Base-by-base conservation (phyloP, 2,113 vertebrate genomes). In the Tragelaphus scriptus region DNA sequence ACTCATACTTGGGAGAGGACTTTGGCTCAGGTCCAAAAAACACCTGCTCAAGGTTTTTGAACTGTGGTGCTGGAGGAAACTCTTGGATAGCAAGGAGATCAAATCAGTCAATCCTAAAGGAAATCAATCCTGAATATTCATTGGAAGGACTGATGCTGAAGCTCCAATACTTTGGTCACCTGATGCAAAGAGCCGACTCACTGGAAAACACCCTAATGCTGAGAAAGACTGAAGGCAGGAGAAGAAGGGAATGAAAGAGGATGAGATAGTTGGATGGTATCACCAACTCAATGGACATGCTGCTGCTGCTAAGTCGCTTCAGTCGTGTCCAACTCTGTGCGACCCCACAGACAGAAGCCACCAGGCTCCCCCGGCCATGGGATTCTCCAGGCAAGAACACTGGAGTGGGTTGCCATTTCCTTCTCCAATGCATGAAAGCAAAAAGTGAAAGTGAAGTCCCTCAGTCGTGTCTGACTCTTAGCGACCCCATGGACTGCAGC, bases 311-410 rank as follows among this genome's bases (percentile, higher is more conserved):
- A 68, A 68, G 65, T 68, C 0, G 0, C 8, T n/a, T 68, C 65
- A 36, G 65, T 68, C 2, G 4, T 68, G n/a, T 68, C 65, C 1
- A 0, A 68, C 65, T 71, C n/a, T 36, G 17, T 71, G 65, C 1
- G 0, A 71, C n/a, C n/a, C 65, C n/a, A 71, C 21, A 68, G 32
- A 68, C 4, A 9, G 65, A 10, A 68, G 65, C 17, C 17, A 68
- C 8, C 65, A 21, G 65, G 32, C 32, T 68, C 32, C 17, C 0
- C 8, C 0, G 1, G 2, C 32, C 32, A 4, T 36, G 32, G 65
- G 65, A 68, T 68, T 68, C 32, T 68, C 65, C 32, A 68, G 8
- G 32, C 65, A 36, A 68, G 32, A 68, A 11, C 2, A 21, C 32
- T 21, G 65, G 32, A 11, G 65, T 36, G 65, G 16, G 32, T 9